These are phyloP conservation scores for Alligator mississippiensis DNA, from an alignment of 2,113 vertebrate species.

Conservation along the genomic window DNA sequence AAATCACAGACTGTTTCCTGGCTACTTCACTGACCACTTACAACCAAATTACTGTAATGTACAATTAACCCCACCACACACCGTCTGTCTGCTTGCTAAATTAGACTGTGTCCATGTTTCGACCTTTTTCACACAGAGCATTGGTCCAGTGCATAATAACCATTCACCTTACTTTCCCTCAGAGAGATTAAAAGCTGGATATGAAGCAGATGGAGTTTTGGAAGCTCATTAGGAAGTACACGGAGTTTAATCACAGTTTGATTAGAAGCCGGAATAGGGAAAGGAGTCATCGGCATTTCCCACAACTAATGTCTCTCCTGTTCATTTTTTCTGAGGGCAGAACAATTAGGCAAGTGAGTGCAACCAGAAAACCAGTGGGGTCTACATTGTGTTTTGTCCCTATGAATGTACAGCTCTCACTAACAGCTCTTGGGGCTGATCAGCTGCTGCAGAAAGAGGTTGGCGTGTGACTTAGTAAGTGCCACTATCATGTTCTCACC, in stretches of 20 bases:
- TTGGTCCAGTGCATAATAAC: not conserved
- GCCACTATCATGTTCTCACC: not conserved
- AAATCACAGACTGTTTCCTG: not conserved
- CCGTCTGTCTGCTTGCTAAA: slow-evolving; percentile 17
- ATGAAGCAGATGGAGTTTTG: slow-evolving; percentile 30
- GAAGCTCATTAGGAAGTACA: not conserved
- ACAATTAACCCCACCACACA: slow-evolving; percentile 22
- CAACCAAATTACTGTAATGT: slow-evolving; percentile 32
- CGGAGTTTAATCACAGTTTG: slow-evolving; percentile 45
- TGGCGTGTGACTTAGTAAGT: not conserved
- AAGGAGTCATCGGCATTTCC: slow-evolving; percentile 37
- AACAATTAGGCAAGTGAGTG: not conserved
- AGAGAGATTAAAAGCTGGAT: not conserved
- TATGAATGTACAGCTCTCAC: not conserved
- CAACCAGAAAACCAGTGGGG: slow-evolving; percentile 7
- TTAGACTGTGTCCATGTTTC: not conserved
- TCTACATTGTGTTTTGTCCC: not conserved
- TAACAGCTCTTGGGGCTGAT: not conserved
- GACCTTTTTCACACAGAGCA: not conserved
- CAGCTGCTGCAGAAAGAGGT: not conserved
- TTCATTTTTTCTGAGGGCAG: slow-evolving; percentile 8
- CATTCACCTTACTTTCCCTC: slow-evolving; percentile 21
- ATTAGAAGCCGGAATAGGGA: slow-evolving; percentile 43
- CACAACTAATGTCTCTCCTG: not conserved
- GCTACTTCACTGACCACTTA: not conserved